These are phyloP conservation scores for Stigmatopora nigra DNA, from an alignment of 2,113 vertebrate genomes.

Conservation along the genomic window DNA sequence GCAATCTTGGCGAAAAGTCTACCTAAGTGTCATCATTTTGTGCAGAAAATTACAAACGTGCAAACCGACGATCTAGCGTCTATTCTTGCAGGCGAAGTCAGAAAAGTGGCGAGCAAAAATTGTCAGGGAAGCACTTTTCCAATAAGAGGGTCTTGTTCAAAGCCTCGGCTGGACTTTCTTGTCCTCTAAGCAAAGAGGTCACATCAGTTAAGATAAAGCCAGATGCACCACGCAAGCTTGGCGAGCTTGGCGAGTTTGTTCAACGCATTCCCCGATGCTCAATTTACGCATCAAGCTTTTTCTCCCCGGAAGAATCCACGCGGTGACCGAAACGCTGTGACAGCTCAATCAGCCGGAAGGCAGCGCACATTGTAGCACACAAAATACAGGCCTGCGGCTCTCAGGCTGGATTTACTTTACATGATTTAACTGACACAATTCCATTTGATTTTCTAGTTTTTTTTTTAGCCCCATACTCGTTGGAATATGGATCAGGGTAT, in stretches of 20 bases:
- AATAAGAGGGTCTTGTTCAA: conserved; percentile 36
- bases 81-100: background rate
- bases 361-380: conserved; percentile 7
- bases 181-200: conserved; percentile 12
- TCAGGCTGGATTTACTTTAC: background rate
- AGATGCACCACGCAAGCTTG: background rate
- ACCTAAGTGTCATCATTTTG: background rate
- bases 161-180: conserved; percentile 24
- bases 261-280: conserved; percentile 14
- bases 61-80: background rate
- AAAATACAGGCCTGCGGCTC: background rate
- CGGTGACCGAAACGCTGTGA: conserved; percentile 25
- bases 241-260: background rate
- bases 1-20: background rate
- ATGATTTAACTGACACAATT: background rate
- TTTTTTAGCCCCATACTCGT: background rate
- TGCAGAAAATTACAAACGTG: background rate
- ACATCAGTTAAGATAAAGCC: background rate
- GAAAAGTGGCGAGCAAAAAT: background rate
- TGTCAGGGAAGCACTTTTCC: conserved; percentile 4
- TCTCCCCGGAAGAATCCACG: conserved; percentile 26
- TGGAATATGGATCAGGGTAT: background rate
- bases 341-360: conserved; percentile 17
- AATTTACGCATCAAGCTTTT: conserved; percentile 28
- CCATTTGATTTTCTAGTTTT: background rate